Base-by-base conservation (phyloP, 2,888 invertebrate genomes). In the Latrodectus hesperus region DNA sequence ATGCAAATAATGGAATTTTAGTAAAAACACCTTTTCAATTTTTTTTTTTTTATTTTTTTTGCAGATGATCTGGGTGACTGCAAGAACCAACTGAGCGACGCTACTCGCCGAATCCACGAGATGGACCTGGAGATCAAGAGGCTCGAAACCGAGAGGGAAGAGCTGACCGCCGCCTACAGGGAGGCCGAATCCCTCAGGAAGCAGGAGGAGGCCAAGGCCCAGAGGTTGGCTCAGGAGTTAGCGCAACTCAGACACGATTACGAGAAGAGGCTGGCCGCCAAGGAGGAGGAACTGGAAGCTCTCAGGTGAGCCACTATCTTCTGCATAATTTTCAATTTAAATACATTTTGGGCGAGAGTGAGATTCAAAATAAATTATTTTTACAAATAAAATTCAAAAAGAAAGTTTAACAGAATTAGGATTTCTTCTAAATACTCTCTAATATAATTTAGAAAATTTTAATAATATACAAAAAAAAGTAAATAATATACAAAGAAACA, bases 141-240 rank as follows among this genome's bases (percentile, higher is more conserved):
- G 93, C 95, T 99, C 94, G 99, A 99, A 94, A 98, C 98, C 93
- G 99, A 99, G 94, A 96, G 99, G 92, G 99, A 99, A 93, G 98
- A 98, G 94, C 96, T 99, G 92, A 97, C 98, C 91, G 97, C 97
- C 91, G 99, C 99, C 91, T 98, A 98, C 95, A 97, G 97, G 93
- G 99, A 99, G 94, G 98, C 99, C 91, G 99, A 99, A 94, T 97
- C 98, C 93, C 97, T 98, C 92, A 97, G 98, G 93, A 98, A 98
- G 94, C 97, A 97, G 92, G 98, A 98, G 93, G 99, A 99, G 93
- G 97, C 97, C 93, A 97, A 99, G 91, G 94, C 97, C 90, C 97
- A 97, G 94, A 96, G 98, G 92, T 94, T 99, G 93, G 94, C 97
- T 89, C 95, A 98, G 91, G 99, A 99, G 92, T 95, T 98, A 91